These are phyloP conservation scores for Metacarcinus magister DNA, from an alignment of 2,888 invertebrate species.

Conservation along the genomic window DNA sequence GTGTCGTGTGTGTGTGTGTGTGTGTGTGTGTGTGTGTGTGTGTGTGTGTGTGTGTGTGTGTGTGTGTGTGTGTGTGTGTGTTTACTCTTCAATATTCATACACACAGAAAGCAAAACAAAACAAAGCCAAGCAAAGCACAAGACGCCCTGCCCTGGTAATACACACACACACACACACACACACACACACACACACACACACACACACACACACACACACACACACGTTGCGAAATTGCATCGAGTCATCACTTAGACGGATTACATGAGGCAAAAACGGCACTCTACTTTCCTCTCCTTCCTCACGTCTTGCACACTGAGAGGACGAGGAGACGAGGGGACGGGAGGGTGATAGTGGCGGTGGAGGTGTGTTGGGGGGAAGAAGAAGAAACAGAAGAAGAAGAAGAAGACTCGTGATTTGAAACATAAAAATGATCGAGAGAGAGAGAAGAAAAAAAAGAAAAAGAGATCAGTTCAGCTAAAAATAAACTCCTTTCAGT, in stretches of 20 bases:
- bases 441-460: background rate
- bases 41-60: slow-evolving; percentile 39
- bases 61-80: background rate
- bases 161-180: slow-evolving; percentile 59
- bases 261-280: background rate
- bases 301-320: slow-evolving; percentile 2
- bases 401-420: background rate
- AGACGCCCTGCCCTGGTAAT: too few species aligned
- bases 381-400: background rate
- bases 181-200: slow-evolving; percentile 51
- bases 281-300: background rate
- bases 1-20: slow-evolving; percentile 42
- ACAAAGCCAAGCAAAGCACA: background rate
- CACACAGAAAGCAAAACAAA: background rate
- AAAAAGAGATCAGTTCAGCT: background rate
- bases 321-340: background rate
- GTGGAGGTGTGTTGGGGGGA: background rate
- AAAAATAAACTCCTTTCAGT: too few species aligned
- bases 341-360: background rate
- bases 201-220: slow-evolving; percentile 7
- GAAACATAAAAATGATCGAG: background rate
- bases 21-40: slow-evolving; percentile 10
- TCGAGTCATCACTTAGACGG: background rate
- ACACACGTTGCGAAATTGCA: background rate
- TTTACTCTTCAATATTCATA: background rate